Percentiles rank a stretch among this genome's conserved stretches.
phyloP scores from a whole-genome alignment of 2,888 invertebrate genomes.

The Tridacna crocea region DNA sequence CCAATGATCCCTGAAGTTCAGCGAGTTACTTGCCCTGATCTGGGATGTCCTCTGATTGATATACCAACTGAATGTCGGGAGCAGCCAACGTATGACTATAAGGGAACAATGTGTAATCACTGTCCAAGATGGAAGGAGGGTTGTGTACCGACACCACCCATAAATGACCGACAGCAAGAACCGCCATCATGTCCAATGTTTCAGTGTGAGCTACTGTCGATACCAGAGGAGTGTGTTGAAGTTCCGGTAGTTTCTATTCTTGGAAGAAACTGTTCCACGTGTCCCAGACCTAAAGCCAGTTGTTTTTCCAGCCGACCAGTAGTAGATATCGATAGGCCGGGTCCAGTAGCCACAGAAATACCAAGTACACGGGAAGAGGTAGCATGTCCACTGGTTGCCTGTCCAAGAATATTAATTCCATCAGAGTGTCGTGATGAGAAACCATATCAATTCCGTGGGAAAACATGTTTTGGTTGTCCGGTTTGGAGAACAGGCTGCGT shows the following conservation, averaged over 20 bases:
- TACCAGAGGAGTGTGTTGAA: constrained; percentile 43
- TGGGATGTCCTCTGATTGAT: constrained; percentile 39
- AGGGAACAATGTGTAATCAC: constrained; percentile 37
- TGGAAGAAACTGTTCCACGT: constrained; percentile 42
- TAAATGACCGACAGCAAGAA: background rate
- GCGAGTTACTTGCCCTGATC: constrained; percentile 27
- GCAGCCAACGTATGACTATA: constrained; percentile 31
- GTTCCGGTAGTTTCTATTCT: constrained; percentile 31
- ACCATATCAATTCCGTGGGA: constrained; percentile 39
- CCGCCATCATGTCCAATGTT: constrained; percentile 34
- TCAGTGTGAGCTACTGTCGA: constrained; percentile 40
- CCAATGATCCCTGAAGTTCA: constrained; percentile 13
- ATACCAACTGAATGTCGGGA: constrained; percentile 46
- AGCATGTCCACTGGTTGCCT: constrained; percentile 41
- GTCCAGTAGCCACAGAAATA: background rate
- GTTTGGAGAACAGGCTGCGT: constrained; percentile 51
- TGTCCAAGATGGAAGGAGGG: constrained; percentile 46
- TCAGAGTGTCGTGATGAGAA: constrained; percentile 41
- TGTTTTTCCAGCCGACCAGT: constrained; percentile 16
- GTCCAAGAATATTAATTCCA: constrained; percentile 45
- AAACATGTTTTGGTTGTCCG: constrained; percentile 52
- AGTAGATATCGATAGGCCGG: background rate
- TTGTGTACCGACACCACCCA: constrained; percentile 17
- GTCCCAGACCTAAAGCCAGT: constrained; percentile 38
- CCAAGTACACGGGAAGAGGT: constrained; percentile 6